Evolutionary conservation across 2,797 vertebrate species (phyloP), one percentile per base, ranked within the genome.

Genomic region (Pseudopleuronectes americanus): DNA sequence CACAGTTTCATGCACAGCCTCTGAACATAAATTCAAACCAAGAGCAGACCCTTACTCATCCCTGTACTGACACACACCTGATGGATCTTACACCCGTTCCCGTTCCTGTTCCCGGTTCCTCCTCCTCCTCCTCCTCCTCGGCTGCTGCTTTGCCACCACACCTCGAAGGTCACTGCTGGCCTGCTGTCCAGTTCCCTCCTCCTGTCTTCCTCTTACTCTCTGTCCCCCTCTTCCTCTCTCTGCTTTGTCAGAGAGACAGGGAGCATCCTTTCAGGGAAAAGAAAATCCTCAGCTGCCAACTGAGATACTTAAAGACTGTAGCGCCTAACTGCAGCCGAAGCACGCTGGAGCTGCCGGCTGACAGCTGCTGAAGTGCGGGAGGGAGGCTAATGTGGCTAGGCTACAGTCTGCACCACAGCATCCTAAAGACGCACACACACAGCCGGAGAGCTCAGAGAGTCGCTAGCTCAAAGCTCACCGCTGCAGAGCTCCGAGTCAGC

Each of bases 51-150:
- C 65, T 64, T 71, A 52, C 68, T 84, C 80, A 61, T 79, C 57
- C 64, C 48, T 77, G 74, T 80, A 71, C 65, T 75, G 81, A 79
- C 76, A 92, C 91, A 89, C 90, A 93, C 92, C 92, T 93, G 92
- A 89, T 84, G 82, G 87, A 88, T 87, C 83, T 82, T 41, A 8
- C 38, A 28, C 75, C 68, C 31, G 69, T 61, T 60, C 60, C 69
- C 36, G 33, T n/a, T n/a, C n/a, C n/a, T n/a, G 63, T 49, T 79
- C 76, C 81, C n/a, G n/a, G n/a, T n/a, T 81, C 69, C 64, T 83
- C 74, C 71, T 43, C 57, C 21, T 48, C 47, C 47, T 48, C 47
- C 43, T 45, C 43, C 16, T 19, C 43, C 4, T 1, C 28, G 2
- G 6, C 28, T 28, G n/a, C 77, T 64, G 68, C 74, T 83, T 23